phyloP scores from a whole-genome alignment of 1,140 invertebrate genomes.

The Brachionus sp. region DNA sequence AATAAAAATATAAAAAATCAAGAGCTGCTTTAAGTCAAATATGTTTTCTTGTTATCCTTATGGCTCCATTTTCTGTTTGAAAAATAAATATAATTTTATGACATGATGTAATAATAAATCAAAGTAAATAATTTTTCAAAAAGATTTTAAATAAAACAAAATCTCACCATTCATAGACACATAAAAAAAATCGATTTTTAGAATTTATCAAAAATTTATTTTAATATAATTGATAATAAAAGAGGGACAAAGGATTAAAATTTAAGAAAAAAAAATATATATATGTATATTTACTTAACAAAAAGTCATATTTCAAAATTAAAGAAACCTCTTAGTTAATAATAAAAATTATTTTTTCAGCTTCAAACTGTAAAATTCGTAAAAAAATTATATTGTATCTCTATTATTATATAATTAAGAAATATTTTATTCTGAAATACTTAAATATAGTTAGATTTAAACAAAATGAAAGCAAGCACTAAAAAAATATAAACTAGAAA shows the following conservation, averaged over 20 bases:
- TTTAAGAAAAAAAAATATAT: too few relatives aligned
- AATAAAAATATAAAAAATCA: background rate
- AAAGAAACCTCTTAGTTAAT: background rate
- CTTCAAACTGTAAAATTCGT: background rate
- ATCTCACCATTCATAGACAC: background rate
- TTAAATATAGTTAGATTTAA: too few relatives aligned
- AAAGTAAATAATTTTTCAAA: background rate
- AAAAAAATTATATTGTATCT: background rate
- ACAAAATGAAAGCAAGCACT: background rate
- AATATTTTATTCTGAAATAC: background rate
- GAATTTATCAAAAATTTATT: background rate
- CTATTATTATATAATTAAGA: background rate
- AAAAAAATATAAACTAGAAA: background rate
- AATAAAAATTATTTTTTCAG: background rate
- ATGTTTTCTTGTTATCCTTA: background rate
- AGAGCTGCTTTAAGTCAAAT: background rate
- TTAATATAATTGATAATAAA: background rate
- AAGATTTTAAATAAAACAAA: background rate
- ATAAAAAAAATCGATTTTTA: background rate
- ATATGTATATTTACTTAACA: too few relatives aligned
- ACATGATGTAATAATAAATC: background rate
- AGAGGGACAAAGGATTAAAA: background rate
- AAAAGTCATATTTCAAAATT: background rate
- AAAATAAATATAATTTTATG: slow-evolving; percentile 5
- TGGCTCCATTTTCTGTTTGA: background rate